Base-by-base conservation (phyloP, 2,888 invertebrate genomes). In the Lathronympha strigana region DNA sequence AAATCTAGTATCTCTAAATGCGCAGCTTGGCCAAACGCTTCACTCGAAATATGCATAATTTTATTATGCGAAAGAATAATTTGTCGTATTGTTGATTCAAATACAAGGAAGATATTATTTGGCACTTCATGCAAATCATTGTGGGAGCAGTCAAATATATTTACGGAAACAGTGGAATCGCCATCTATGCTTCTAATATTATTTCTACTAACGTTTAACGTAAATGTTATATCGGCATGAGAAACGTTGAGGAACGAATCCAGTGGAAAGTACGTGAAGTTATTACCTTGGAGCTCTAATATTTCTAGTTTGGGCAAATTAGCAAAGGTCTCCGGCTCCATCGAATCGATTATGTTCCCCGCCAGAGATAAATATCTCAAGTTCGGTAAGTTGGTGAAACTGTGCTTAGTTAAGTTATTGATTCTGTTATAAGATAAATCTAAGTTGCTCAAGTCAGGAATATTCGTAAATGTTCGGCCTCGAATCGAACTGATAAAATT, bases 341-440 rank as follows among this genome's bases (percentile, higher is more conserved):
- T 94, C 71, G 94, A 93, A 69, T 93, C 93, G 76, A 98, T 94
- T 74, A 94, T 93, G 89, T 98, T 98, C 79, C 96, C 95, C 60
- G 97, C 95, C 73, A 98, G 90, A 82, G 97, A 96, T 75, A 98
- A 92, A 78, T 96, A 96, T 74, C 95, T 94, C 73, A 98, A 93
- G 82, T 94, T 95, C 36, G 95, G 94, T 82, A 98, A 93, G 86
- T 96, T 95, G 74, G 93, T 92, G 82, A 98, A 97, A 69, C 96
- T 94, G 77, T 94, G 93, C 71, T 93, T 93, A 76, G 95, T 94
- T 70, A 97, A 91, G 73, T 93, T 92, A 78, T 93, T 93, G 76
- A 98, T 94, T 79, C 94, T 94, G 86, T 98, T 97, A 61, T 95
- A 95, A 69, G 95, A 95, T 74, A 98, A 89, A 81, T 96, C 95